Evolutionary conservation across 2,797 vertebrate genomes (phyloP).

Genomic region (Mormyrops boulengeri): DNA sequence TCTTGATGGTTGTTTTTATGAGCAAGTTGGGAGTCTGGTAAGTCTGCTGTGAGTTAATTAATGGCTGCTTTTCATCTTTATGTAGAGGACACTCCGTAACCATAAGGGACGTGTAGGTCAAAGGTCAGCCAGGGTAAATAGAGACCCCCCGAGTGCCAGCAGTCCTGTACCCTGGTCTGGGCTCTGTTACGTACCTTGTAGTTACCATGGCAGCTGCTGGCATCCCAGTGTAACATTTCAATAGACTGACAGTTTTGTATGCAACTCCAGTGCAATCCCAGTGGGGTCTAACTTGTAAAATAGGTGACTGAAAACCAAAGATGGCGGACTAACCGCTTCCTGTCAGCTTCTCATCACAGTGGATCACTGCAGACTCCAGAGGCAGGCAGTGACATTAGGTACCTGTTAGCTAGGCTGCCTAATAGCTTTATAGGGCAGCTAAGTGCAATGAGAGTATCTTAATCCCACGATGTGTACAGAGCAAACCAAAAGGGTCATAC

Average conservation of each 20-base stretch:
- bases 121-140: neutral
- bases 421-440: neutral
- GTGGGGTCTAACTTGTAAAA: neutral
- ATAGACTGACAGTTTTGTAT: neutral
- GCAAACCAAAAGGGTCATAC: neutral
- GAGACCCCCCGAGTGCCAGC: neutral
- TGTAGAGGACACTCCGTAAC: neutral
- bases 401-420: neutral
- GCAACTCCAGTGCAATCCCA: neutral
- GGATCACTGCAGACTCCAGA: neutral
- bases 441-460: neutral
- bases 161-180: neutral
- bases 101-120: neutral
- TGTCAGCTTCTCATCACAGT: neutral
- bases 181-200: neutral
- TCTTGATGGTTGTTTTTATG: neutral
- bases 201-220: neutral
- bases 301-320: neutral
- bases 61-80: neutral
- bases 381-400: neutral
- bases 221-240: neutral
- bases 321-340: neutral
- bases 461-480: neutral
- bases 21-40: neutral
- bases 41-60: neutral